Conservation (phyloP, 1,140 invertebrate genomes). For the Drosophila lacertosa region DNA sequence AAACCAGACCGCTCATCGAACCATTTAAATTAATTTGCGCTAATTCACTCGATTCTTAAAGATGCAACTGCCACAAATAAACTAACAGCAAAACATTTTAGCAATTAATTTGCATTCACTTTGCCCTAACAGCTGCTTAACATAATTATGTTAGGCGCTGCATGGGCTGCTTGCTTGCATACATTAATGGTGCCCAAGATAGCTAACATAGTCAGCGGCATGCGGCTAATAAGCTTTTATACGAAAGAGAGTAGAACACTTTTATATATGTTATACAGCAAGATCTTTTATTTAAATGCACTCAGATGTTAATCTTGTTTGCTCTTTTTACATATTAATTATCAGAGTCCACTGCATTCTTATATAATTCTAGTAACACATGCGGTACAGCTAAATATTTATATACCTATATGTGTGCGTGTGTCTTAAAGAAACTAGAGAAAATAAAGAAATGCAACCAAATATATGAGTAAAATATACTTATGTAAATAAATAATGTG, state of each 20-base stretch:
- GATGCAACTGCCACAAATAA: conserved; percentile 52
- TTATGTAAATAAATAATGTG: too few species aligned
- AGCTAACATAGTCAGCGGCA: neutral
- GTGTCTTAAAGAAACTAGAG: too few species aligned
- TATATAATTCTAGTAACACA: too few species aligned
- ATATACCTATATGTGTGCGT: too few species aligned
- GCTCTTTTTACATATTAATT: too few species aligned
- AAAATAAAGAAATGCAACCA: too few species aligned
- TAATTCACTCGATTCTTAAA: conserved; percentile 5
- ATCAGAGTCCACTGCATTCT: too few species aligned
- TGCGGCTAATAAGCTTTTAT: neutral
- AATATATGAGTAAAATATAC: too few species aligned
- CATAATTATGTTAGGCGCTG: conserved; percentile 27
- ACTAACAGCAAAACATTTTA: conserved; percentile 45
- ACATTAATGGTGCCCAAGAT: neutral
- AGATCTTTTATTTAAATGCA: neutral
- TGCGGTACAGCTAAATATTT: too few species aligned
- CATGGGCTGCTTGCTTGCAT: neutral
- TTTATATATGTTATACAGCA: neutral
- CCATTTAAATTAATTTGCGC: neutral
- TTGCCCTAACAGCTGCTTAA: conserved; percentile 34
- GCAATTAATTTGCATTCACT: conserved; percentile 24
- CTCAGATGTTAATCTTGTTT: too few species aligned
- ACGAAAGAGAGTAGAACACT: neutral
- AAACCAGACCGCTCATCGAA: conserved; percentile 25